A percentile compares a stretch with the other conserved stretches of the same genome.
Conservation (phyloP, 2,797 vertebrate species). For the Potorous gilbertii region DNA sequence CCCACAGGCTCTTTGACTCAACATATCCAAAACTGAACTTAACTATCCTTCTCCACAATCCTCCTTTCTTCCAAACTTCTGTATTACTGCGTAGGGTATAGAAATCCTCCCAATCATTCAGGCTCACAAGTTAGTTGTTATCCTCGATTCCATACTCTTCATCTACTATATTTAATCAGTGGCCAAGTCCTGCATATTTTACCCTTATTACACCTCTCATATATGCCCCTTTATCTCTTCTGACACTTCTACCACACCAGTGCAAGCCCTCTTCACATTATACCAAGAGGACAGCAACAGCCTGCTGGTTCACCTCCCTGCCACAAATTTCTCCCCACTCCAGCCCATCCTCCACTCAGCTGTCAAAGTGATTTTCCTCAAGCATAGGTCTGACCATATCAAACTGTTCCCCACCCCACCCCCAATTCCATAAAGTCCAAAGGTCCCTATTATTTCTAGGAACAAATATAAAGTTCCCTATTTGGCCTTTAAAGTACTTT, state of each 20-base stretch:
- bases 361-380: neutral
- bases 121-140: neutral
- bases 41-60: neutral
- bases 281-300: neutral
- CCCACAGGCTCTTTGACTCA: neutral
- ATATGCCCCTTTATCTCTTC: neutral
- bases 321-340: neutral
- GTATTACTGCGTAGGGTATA: neutral
- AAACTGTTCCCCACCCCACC: neutral
- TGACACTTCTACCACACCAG: neutral
- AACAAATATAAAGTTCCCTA: neutral
- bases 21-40: neutral
- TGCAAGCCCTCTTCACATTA: neutral
- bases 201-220: neutral
- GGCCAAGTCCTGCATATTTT: neutral
- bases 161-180: neutral
- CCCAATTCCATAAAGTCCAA: neutral
- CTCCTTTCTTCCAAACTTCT: neutral
- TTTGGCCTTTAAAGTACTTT: neutral
- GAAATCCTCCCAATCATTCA: neutral
- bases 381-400: neutral
- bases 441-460: neutral
- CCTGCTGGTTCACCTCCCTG: neutral
- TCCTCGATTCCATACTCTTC: neutral
- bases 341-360: neutral